Evolutionary conservation across 2,797 vertebrate genomes (phyloP), one percentile per base, ranked within the genome.

Genomic region (Myripristis murdjan): DNA sequence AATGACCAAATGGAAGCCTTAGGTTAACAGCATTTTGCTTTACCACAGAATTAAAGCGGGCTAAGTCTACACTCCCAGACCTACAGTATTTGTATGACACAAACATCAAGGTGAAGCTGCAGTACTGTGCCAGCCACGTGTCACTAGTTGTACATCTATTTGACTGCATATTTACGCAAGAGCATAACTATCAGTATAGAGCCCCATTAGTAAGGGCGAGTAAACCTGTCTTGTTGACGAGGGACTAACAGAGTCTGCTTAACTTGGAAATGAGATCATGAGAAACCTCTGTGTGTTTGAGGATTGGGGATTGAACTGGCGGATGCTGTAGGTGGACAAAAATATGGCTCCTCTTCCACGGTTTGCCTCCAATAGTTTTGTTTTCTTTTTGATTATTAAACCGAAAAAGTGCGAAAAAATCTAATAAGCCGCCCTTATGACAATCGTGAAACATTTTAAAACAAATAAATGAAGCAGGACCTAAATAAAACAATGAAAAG

Each of bases 121-220:
- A 59, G 83, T 84, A 80, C 84, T 82, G 60, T 63, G 86, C 90
- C 90, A 87, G 91, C 86, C 92, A 93, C 92, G 92, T 89, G 92
- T 90, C 91, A 62, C 67, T 81, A 39, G 87, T 92, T 91, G 89
- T 88, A 88, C 91, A 95, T 94, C 91, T 93, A 92, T 95, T 94
- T 93, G 90, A 92, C 90, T 87, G 87, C 86, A 93, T 94, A 93
- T 95, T 94, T 93, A 94, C 91, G 91, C 89, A 94, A 82, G 88
- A 91, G 89, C 92, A 93, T 93, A 93, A 93, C 91, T 93, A 94
- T 93, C 92, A 90, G 93, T 87, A 88, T 81, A 88, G 89, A 89
- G 89, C 77, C 83, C 90, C 90, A 94, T 94, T 93, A 94, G 92
- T 92, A 90, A 90, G 88, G 87, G 85, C 89, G 92, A 92, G 93